Base-by-base conservation (phyloP, 2,113 vertebrate species). In the Cololabis saira region DNA sequence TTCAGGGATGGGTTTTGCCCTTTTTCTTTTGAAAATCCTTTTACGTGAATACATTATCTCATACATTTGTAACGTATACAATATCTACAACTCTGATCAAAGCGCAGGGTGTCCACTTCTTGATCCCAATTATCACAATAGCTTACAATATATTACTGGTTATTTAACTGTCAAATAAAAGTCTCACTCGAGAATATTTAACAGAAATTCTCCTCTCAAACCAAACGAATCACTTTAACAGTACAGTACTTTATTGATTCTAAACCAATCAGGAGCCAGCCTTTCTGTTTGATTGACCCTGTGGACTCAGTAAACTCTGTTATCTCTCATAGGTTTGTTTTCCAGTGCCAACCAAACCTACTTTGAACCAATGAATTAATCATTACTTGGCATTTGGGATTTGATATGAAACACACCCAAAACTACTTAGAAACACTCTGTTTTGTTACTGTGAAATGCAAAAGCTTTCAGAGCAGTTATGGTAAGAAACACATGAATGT, bases 121-220 rank as follows among this genome's bases (percentile, higher is more conserved):
- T 61, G 73, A 76, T 54, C 63, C 18, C 45, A 15, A 17, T 47
- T 50, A 51, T 54, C 41, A 6, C 7, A 21, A n/a, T 12, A 19
- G 4, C 47, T 12, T 8, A 16, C 13, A 42, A 27, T 5, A 27
- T 3, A 27, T 27, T 12, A 50, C n/a, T 45, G 51, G 52, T 64
- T 17, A 21, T 18, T 48, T 63, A 72, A 72, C 58, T 57, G 58
- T 37, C n/a, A 15, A 2, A 27, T 27, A 27, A 27, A 27, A 40
- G 49, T 56, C 52, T 44, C 18, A 61, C 21, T 71, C 65, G 72
- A 84, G 72, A 78, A 77, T 62, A 79, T 57, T 52, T 52, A 61
- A 60, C 12, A 33, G 53, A 53, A 27, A 65, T 76, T 17, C 50
- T 43, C 40, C 47, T 57, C 33, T 50, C 14, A 19, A 51, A 22